phyloP scores from a whole-genome alignment of 2,888 invertebrate species.

The Drosophila helvetica region DNA sequence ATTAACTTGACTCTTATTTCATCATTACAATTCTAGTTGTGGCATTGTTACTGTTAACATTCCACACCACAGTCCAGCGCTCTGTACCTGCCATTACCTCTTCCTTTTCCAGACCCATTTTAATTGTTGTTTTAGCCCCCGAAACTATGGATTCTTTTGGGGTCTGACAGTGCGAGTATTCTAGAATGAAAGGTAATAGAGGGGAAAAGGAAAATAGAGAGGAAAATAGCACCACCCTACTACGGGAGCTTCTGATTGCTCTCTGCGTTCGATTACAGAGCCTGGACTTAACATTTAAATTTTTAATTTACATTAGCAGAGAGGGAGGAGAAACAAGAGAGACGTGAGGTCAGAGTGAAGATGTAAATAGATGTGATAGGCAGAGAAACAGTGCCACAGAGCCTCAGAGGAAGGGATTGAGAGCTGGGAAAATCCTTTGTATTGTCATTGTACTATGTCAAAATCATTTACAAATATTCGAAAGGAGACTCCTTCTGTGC shows the following conservation, averaged over 20 bases:
- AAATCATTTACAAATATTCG: conserved; percentile 53
- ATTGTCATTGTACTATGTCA: conserved; percentile 66
- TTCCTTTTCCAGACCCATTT: neutral
- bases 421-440: conserved; percentile 46
- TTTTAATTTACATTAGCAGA: conserved; percentile 54
- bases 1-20: conserved; percentile 76
- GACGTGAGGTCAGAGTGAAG: neutral
- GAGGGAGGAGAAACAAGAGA: neutral
- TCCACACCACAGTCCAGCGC: conserved; percentile 56
- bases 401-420: neutral
- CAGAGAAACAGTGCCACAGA: no score
- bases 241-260: no score
- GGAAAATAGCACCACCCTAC: no score
- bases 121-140: no score
- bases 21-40: conserved; percentile 62
- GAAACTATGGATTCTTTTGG: conserved; percentile 1
- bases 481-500: neutral
- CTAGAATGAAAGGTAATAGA: conserved; percentile 38
- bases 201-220: conserved; percentile 13
- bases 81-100: neutral
- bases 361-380: neutral
- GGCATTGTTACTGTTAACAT: conserved; percentile 74
- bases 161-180: conserved; percentile 14
- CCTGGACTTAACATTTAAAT: conserved; percentile 50
- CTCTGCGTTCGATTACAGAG: conserved; percentile 7